A percentile compares a stretch with the other conserved stretches of the same genome.
Conservation (phyloP, 2,888 invertebrate genomes). For the Sinelater perroti region DNA sequence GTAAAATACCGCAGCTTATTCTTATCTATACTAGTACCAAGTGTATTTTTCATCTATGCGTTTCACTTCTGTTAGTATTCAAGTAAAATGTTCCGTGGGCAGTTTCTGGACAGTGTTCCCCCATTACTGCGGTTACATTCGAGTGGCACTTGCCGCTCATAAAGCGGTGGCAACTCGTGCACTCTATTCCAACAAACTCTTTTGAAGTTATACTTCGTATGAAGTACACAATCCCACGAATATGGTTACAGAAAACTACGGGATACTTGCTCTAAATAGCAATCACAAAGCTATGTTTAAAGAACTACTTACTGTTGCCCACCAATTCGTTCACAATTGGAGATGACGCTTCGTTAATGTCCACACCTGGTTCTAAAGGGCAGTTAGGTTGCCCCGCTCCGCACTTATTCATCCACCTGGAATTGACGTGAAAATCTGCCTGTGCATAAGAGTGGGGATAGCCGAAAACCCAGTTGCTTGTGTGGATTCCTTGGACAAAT, state of each 20-base stretch:
- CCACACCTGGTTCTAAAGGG: background rate
- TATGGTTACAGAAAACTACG: slow-evolving; percentile 15
- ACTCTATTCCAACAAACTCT: slow-evolving; percentile 3
- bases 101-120: slow-evolving; percentile 19
- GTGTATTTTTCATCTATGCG: too few relatives aligned
- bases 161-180: background rate
- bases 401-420: background rate
- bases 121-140: slow-evolving; percentile 1
- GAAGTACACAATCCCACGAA: slow-evolving; percentile 1
- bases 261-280: too few relatives aligned
- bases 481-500: slow-evolving; percentile 21
- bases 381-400: slow-evolving; percentile 2
- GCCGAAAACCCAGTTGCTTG: slow-evolving; percentile 4
- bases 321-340: background rate
- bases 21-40: too few relatives aligned
- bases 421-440: slow-evolving; percentile 14
- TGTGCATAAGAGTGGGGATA: slow-evolving; percentile 6
- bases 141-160: background rate
- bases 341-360: too few relatives aligned
- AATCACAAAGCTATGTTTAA: background rate
- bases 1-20: too few relatives aligned
- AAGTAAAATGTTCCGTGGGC: slow-evolving; percentile 7
- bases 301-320: background rate
- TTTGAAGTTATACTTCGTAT: slow-evolving; percentile 13
- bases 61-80: slow-evolving; percentile 10